Conservation (phyloP, 2,888 invertebrate species). For the Drosophila leonis region DNA sequence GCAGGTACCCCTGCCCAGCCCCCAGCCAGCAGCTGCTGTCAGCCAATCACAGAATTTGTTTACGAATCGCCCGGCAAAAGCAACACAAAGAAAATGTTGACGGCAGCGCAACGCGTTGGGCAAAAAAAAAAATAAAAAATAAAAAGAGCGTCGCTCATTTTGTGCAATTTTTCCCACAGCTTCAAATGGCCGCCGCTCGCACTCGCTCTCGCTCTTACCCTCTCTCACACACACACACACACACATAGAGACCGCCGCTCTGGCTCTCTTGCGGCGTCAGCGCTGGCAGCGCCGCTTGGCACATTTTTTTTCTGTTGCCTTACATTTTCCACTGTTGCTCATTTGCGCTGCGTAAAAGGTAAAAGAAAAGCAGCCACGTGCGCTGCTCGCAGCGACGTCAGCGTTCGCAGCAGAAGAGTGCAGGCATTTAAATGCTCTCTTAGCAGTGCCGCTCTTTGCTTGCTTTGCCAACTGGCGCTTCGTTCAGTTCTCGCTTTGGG, state of each 20-base stretch:
- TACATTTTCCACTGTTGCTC: constrained; percentile 70
- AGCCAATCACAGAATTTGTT: constrained; percentile 85
- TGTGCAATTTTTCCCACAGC: constrained; percentile 62
- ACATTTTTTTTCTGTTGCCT: constrained; percentile 66
- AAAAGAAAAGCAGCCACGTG: constrained; percentile 67
- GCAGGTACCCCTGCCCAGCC: constrained; percentile 20
- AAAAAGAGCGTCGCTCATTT: constrained; percentile 68
- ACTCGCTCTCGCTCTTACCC: constrained; percentile 42
- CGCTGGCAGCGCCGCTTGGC: constrained; percentile 60
- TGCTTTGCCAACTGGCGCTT: constrained; percentile 40
- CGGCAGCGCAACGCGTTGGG: constrained; percentile 43
- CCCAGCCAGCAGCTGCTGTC: constrained; percentile 35
- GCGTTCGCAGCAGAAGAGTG: constrained; percentile 43
- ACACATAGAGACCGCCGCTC: not conserved
- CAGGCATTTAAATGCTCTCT: constrained; percentile 44
- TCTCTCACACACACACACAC: constrained; percentile 12
- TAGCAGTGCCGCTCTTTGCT: constrained; percentile 50
- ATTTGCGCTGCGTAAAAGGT: constrained; percentile 56
- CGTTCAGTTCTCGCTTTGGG: constrained; percentile 69
- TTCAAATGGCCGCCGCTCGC: constrained; percentile 54
- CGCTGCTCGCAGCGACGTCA: constrained; percentile 39
- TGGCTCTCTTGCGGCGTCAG: constrained; percentile 35
- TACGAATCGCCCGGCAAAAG: constrained; percentile 82
- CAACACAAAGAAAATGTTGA: constrained; percentile 78
- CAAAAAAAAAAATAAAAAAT: constrained; percentile 50